phyloP scores from a whole-genome alignment of 2,113 vertebrate species.

The Perognathus longimembris region DNA sequence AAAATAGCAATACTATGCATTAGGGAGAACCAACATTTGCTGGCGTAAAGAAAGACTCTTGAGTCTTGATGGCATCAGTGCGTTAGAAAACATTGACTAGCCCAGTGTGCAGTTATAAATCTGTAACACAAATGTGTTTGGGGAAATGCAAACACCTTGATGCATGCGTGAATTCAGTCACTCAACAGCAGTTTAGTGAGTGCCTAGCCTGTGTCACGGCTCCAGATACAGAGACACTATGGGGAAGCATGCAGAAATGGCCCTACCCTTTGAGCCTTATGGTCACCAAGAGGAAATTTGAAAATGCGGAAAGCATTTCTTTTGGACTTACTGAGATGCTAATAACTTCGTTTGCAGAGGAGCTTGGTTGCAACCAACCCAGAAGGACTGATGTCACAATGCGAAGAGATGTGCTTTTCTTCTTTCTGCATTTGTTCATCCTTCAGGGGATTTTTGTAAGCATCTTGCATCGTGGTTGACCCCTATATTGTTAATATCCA shows the following conservation, averaged over 20 bases:
- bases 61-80: constrained; percentile 77
- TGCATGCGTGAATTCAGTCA: constrained; percentile 63
- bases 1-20: constrained; percentile 63
- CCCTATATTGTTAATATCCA: neutral
- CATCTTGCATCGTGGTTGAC: neutral
- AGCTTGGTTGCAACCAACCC: neutral
- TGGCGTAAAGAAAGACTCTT: constrained; percentile 75
- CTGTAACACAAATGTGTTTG: constrained; percentile 79
- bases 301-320: neutral
- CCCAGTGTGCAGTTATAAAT: constrained; percentile 79
- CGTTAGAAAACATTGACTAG: constrained; percentile 80
- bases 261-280: constrained; percentile 41
- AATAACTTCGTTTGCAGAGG: constrained; percentile 37
- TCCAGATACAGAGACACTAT: neutral
- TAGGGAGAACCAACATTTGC: constrained; percentile 78
- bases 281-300: constrained; percentile 12
- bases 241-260: neutral
- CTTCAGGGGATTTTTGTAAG: neutral
- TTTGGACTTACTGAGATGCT: constrained; percentile 24
- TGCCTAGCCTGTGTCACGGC: constrained; percentile 51
- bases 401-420: neutral
- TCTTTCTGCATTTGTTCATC: neutral
- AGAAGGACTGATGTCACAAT: neutral
- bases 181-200: constrained; percentile 43
- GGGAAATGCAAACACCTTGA: constrained; percentile 75